Evolutionary conservation across 2,113 vertebrate species (phyloP).

Genomic region (Amblyopsis rosae): DNA sequence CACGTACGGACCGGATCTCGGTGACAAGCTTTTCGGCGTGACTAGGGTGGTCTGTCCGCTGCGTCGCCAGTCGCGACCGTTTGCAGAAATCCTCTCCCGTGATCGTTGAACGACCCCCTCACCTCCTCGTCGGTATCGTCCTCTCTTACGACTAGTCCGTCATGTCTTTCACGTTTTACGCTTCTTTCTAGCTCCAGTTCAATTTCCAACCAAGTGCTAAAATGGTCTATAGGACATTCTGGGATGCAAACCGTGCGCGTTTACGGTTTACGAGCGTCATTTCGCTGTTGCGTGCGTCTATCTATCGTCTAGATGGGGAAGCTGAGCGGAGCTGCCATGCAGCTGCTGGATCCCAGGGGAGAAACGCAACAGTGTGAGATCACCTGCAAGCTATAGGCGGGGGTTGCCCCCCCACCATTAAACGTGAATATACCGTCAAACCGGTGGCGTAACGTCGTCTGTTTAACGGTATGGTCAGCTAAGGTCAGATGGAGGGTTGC

Average conservation of each 20-base stretch:
- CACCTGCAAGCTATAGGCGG: constrained; percentile 3
- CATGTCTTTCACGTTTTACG: constrained; percentile 45
- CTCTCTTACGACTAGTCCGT: constrained; percentile 26
- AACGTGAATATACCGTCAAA: constrained; percentile 4
- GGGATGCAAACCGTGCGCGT: constrained; percentile 23
- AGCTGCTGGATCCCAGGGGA: constrained; percentile 41
- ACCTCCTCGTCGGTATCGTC: constrained; percentile 22
- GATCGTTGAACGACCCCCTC: constrained; percentile 22
- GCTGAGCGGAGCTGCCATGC: constrained; percentile 13
- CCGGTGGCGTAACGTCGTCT: constrained; percentile 2
- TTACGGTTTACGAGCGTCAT: constrained; percentile 23
- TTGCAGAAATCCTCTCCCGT: constrained; percentile 10
- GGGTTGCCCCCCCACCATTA: not conserved
- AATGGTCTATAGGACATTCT: too few species aligned
- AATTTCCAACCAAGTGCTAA: not conserved
- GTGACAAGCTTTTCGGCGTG: too few species aligned
- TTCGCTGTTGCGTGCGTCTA: constrained; percentile 36
- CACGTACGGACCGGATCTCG: not conserved
- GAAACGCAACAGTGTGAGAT: constrained; percentile 17
- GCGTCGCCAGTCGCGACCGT: not conserved
- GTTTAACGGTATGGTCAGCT: too few species aligned
- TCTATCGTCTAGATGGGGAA: constrained; percentile 27
- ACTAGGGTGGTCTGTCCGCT: not conserved
- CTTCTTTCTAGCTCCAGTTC: not conserved
- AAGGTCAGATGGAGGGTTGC: not conserved